Conservation (phyloP, 2,113 vertebrate species). For the Ceyx melanurus region DNA sequence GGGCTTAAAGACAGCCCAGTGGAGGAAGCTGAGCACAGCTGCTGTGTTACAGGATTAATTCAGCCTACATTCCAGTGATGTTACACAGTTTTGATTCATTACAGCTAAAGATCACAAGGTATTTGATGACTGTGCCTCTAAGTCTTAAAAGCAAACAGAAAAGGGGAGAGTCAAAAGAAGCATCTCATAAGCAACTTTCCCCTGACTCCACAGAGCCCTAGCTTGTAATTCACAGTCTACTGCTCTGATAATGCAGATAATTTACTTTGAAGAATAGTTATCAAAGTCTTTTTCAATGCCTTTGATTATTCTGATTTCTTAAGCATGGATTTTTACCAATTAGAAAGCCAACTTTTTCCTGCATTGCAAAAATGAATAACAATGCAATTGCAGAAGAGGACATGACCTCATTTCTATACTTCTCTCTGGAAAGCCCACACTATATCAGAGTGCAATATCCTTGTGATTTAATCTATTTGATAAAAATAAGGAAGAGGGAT, state of each 20-base stretch:
- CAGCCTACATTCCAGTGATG: neutral
- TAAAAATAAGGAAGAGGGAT: neutral
- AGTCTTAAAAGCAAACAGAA: neutral
- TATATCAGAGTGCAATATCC: neutral
- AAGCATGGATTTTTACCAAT: neutral
- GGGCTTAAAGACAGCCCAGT: neutral
- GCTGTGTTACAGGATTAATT: neutral
- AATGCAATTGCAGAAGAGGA: neutral
- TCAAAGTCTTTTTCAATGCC: neutral
- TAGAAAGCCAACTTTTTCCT: neutral
- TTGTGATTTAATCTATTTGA: constrained; percentile 16
- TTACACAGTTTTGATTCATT: neutral
- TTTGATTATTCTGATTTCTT: neutral
- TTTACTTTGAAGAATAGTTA: constrained; percentile 18
- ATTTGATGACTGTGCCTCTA: neutral
- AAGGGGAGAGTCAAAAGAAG: neutral
- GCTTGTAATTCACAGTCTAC: neutral
- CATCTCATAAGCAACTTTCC: neutral
- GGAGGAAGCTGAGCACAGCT: neutral
- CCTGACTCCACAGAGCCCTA: neutral
- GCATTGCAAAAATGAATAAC: neutral
- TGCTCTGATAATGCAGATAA: neutral
- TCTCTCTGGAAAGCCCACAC: neutral
- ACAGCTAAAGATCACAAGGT: neutral
- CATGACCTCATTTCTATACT: neutral